Evolutionary conservation across 2,797 vertebrate genomes (phyloP), one percentile per base, ranked within the genome.

Genomic region (Sphenodon punctatus): DNA sequence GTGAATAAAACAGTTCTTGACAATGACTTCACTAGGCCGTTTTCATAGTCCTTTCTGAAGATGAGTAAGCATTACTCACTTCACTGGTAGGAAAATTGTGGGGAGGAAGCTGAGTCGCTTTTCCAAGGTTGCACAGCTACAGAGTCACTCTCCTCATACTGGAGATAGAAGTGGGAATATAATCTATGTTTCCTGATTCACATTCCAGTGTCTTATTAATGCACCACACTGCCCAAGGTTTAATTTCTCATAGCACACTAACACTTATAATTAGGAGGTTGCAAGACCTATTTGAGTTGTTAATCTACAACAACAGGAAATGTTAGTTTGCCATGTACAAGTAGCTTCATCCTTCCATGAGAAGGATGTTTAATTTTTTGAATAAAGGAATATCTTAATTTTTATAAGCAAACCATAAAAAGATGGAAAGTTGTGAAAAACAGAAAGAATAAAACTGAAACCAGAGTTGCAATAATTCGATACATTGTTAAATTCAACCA

Each of bases 131-230:
- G 75, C 38, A 17, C 55, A 79, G 81, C n/a, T n/a, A n/a, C n/a
- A n/a, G n/a, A n/a, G n/a, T n/a, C n/a, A n/a, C n/a, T n/a, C n/a
- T n/a, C n/a, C n/a, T n/a, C n/a, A 65, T 74, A 88, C 89, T 76
- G 78, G 76, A 89, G 88, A 67, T 60, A 63, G 78, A 77, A 59
- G 75, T 75, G 79, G 82, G 84, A 87, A 87, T 88, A 90, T 91
- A 90, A 91, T 92, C 87, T 84, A 82, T 87, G 89, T 90, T 90
- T 73, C 73, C 88, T 23, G 68, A 89, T 67, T 73, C 13, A 2
- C 66, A 90, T 78, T 56, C 72, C 89, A 69, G 39, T 80, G 53
- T 59, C 71, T n/a, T n/a, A n/a, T n/a, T n/a, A n/a, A n/a, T n/a
- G n/a, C n/a, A n/a, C 56, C 76, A 4, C 82, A 66, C 68, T 89